Conservation (phyloP, 2,113 vertebrate species). For the Catharus minimus region DNA sequence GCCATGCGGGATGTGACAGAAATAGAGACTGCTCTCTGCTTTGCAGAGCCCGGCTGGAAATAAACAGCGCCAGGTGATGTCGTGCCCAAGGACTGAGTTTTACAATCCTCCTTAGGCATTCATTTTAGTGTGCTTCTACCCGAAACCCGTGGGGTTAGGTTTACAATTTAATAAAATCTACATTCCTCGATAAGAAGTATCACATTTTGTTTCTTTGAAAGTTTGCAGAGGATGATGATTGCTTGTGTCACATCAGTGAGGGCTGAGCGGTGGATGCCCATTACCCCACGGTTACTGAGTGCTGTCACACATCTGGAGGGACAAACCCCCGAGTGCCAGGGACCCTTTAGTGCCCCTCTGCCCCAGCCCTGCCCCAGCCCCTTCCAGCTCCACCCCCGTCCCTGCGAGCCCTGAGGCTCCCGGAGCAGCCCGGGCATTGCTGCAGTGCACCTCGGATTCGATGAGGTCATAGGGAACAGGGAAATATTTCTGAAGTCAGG, state of each 20-base stretch:
- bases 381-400: neutral
- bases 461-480: conserved; percentile 25
- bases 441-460: neutral
- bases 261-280: neutral
- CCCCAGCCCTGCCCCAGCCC: neutral
- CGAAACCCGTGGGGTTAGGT: neutral
- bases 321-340: neutral
- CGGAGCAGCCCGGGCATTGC: neutral
- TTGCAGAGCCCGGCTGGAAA: neutral
- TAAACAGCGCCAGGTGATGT: neutral
- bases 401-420: neutral
- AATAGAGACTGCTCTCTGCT: accelerated
- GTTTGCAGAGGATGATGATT: neutral
- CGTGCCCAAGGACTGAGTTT: neutral
- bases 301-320: neutral
- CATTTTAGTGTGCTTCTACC: neutral
- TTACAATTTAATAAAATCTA: neutral
- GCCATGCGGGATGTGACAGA: accelerated
- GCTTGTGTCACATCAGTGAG: neutral
- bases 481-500: neutral
- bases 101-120: neutral
- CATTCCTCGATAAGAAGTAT: neutral
- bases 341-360: neutral
- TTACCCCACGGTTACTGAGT: accelerated
- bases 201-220: neutral